Evolutionary conservation across 1,140 invertebrate genomes (phyloP).

Genomic region (Drosophila pallidifrons): DNA sequence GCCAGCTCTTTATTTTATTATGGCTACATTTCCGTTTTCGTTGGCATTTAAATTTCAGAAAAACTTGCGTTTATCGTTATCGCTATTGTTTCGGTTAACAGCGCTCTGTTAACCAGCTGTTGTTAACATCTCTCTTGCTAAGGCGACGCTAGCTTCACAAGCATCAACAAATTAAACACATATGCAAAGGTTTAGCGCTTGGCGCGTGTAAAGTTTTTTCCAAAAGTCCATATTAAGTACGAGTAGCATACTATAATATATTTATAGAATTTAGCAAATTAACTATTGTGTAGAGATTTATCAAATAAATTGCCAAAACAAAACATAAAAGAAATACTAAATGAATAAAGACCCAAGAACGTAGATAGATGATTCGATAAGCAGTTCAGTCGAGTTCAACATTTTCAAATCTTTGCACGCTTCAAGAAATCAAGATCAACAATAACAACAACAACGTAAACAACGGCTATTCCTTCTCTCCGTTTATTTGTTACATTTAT

Average conservation of each 20-base stretch:
- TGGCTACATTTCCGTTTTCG: slow-evolving; percentile 51
- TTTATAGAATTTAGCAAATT: slow-evolving; percentile 62
- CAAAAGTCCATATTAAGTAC: slow-evolving; percentile 78
- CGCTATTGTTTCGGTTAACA: slow-evolving; percentile 20
- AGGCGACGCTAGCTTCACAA: slow-evolving; percentile 23
- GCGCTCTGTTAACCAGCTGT: not conserved
- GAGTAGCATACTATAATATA: slow-evolving; percentile 13
- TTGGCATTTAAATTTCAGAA: not conserved
- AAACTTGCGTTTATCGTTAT: slow-evolving; percentile 16
- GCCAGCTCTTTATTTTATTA: not conserved
- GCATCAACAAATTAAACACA: slow-evolving; percentile 16
- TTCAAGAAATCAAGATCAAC: slow-evolving; percentile 28
- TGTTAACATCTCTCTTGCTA: slow-evolving; percentile 29
- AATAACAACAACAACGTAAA: not conserved
- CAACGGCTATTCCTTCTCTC: not conserved
- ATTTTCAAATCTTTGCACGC: slow-evolving; percentile 53
- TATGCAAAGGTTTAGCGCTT: slow-evolving; percentile 45
- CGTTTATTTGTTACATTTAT: slow-evolving; percentile 2
- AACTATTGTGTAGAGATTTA: slow-evolving; percentile 60
- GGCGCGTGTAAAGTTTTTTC: slow-evolving; percentile 58
- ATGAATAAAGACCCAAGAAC: slow-evolving; percentile 26
- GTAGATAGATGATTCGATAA: slow-evolving; percentile 15
- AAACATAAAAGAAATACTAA: too few relatives aligned
- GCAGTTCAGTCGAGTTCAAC: not conserved
- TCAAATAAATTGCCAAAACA: slow-evolving; percentile 71